Conservation (phyloP, 2,888 invertebrate genomes). For the Strigamia maritima region DNA sequence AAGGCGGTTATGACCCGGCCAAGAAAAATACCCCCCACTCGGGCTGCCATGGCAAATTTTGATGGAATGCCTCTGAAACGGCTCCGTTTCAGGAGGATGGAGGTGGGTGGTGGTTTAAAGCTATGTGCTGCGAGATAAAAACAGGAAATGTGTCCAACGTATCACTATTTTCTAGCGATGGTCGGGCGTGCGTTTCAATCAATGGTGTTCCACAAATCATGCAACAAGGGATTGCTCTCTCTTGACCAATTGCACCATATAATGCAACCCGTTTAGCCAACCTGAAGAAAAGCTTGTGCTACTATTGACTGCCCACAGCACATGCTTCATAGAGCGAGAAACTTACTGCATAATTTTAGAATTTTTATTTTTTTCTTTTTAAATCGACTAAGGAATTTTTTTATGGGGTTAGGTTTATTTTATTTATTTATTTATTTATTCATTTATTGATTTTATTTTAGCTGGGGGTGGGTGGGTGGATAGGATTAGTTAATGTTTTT, state of each 20-base stretch:
- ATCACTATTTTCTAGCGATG: slow-evolving; percentile 18
- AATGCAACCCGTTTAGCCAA: slow-evolving; percentile 10
- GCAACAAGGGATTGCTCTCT: slow-evolving; percentile 36
- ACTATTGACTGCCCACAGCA: slow-evolving; percentile 32
- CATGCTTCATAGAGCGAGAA: slow-evolving; percentile 25
- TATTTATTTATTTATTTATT: neutral
- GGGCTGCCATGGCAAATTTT: slow-evolving; percentile 38
- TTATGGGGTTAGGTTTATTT: neutral
- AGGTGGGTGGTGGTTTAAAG: slow-evolving; percentile 26
- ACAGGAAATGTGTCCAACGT: slow-evolving; percentile 38
- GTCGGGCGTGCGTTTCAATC: slow-evolving; percentile 31
- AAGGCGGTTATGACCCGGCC: slow-evolving; percentile 1
- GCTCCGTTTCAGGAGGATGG: neutral
- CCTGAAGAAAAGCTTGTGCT: slow-evolving; percentile 15
- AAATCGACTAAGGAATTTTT: neutral
- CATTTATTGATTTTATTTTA: neutral
- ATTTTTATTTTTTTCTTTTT: slow-evolving; percentile 22
- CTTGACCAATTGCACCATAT: slow-evolving; percentile 36
- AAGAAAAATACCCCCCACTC: slow-evolving; percentile 24
- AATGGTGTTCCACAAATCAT: slow-evolving; percentile 37
- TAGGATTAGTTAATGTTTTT: too few relatives aligned
- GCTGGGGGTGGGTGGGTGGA: too few relatives aligned
- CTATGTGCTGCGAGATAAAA: slow-evolving; percentile 38
- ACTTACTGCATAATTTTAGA: slow-evolving; percentile 33
- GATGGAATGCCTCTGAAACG: slow-evolving; percentile 37